Evolutionary conservation across 2,797 vertebrate species (phyloP), one percentile per base, ranked within the genome.

Genomic region (Rhincodon typus): DNA sequence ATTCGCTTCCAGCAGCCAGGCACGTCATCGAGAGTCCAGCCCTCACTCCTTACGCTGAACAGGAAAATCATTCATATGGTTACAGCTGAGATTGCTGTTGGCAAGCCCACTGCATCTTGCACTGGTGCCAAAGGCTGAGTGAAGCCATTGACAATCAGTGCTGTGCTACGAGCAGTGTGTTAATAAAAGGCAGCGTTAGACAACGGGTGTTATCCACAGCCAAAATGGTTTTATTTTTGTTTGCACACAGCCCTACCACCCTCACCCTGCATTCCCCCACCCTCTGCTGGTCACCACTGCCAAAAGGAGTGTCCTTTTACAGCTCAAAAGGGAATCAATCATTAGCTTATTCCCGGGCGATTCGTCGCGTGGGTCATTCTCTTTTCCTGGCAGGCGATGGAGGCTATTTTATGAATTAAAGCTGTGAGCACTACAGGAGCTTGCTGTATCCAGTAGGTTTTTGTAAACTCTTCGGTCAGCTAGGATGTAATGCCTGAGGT

Each of bases 321-420:
- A 84, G 19, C 38, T 7, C 82, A 5, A 7, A 25, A 23, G 42
- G 82, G 82, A 84, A 84, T 84, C 8, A 69, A n/a, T 69, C 21
- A 8, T 23, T 10, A 93, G 66, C 25, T 69, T 42, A 93, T 38
- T 69, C 21, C 0, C n/a, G 1, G 66, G 90, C 21, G 23, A 38
- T 25, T 1, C 67, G n/a, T 27, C 38, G 62, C 66, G 66, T 69
- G 46, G 90, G 90, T 69, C 62, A 93, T 67, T 93, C n/a, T 38
- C n/a, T 25, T 12, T 25, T 38, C 57, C 90, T 69, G 90, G 62
- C 90, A 93, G n/a, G 8, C 8, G 6, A 25, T 12, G 38, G 90
- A 38, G 90, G n/a, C 90, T 69, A 69, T 93, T 93, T 69, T 93
- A 93, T 93, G 90, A 93, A 93, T 93, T 69, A 42, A 93, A n/a